A percentile compares a stretch with the other conserved stretches of the same genome.
phyloP scores from a whole-genome alignment of 2,797 vertebrate genomes.

The Poeciliopsis paucimaculata region DNA sequence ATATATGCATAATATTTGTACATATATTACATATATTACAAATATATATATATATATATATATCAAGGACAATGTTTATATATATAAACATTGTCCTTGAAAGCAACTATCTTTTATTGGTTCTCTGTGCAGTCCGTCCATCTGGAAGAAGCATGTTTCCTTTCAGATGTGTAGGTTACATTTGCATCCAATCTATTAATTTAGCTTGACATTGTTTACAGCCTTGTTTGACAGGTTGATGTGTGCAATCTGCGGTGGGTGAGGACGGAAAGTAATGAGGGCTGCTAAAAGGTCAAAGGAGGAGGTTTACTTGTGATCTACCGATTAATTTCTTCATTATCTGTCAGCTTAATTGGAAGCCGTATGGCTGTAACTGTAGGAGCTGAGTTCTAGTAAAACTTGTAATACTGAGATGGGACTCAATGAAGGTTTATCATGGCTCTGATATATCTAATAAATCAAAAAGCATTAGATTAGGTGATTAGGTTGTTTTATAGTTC shows the following conservation, averaged over 20 bases:
- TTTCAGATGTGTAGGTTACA: slow-evolving; percentile 16
- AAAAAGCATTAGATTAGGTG: neutral
- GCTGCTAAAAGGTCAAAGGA: slow-evolving; percentile 26
- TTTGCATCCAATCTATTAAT: slow-evolving; percentile 51
- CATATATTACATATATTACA: too few species aligned
- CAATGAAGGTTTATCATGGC: neutral
- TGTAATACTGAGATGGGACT: neutral
- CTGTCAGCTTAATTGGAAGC: slow-evolving; percentile 60
- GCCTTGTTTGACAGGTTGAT: slow-evolving; percentile 55
- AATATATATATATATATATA: too few species aligned
- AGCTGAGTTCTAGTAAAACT: slow-evolving; percentile 20
- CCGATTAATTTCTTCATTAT: slow-evolving; percentile 53
- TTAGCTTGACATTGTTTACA: slow-evolving; percentile 63
- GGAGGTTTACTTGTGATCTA: slow-evolving; percentile 48
- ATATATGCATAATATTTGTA: too few species aligned
- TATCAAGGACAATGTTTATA: too few species aligned
- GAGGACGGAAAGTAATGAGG: slow-evolving; percentile 52
- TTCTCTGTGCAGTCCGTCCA: neutral
- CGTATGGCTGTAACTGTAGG: slow-evolving; percentile 33
- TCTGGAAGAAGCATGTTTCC: slow-evolving; percentile 8
- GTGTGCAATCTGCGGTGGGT: slow-evolving; percentile 52
- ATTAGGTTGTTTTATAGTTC: neutral
- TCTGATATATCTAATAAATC: neutral
- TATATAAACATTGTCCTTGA: slow-evolving; percentile 6
- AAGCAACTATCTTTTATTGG: neutral